Percentiles rank a stretch among this genome's conserved stretches.
Evolutionary conservation across 2,113 vertebrate genomes (phyloP).

Genomic region (Pyrgilauda ruficollis): DNA sequence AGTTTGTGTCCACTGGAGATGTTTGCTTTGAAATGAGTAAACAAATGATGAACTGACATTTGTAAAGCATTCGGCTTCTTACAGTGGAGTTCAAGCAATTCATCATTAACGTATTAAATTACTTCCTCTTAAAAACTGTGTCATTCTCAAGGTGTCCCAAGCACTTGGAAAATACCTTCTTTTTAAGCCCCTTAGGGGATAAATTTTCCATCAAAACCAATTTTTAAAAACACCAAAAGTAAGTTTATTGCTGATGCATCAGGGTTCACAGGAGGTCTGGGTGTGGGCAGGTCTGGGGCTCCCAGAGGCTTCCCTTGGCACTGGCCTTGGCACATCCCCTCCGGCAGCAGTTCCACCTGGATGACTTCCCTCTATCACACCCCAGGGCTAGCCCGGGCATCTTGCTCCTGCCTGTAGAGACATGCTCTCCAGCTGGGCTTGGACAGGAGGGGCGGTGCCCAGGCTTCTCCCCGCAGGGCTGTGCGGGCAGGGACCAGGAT

Average conservation of each 20-base stretch:
- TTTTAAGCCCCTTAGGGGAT: not conserved
- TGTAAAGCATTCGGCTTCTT: not conserved
- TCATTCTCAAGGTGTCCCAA: not conserved
- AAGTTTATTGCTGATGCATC: not conserved
- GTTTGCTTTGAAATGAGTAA: constrained; percentile 10
- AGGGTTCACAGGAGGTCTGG: not conserved
- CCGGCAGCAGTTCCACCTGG: accelerated
- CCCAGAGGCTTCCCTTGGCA: accelerated
- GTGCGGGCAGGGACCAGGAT: not conserved
- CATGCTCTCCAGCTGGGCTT: not conserved
- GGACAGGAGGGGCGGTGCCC: not conserved
- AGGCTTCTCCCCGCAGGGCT: accelerated
- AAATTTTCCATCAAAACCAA: not conserved
- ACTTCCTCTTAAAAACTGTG: not conserved
- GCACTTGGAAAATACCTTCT: not conserved
- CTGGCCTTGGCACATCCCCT: not conserved
- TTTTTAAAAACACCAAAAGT: accelerated
- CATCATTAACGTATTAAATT: not conserved
- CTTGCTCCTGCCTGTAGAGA: not conserved
- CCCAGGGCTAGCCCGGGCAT: not conserved
- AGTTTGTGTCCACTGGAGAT: not conserved
- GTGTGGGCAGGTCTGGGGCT: not conserved
- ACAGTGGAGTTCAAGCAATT: not conserved
- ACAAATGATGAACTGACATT: not conserved
- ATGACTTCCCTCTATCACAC: not conserved